Evolutionary conservation across 2,113 vertebrate genomes (phyloP).

Genomic region (Antennarius striatus): DNA sequence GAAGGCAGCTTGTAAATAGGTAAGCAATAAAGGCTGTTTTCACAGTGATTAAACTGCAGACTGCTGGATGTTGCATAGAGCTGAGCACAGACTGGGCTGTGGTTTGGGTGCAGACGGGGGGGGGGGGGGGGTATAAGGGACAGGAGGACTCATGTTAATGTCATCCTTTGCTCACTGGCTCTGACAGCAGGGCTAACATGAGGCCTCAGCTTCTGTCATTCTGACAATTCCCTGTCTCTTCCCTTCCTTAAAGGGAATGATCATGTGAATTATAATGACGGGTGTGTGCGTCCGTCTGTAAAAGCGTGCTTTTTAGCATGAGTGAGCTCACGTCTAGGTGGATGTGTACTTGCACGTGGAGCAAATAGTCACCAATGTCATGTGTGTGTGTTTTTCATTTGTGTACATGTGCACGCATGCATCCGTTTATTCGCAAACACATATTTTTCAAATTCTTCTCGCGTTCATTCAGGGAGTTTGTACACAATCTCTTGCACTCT

Average conservation of each 20-base stretch:
- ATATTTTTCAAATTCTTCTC: slow-evolving; percentile 34
- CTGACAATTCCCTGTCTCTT: slow-evolving; percentile 63
- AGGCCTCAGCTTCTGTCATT: slow-evolving; percentile 56
- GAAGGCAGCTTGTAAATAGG: slow-evolving; percentile 39
- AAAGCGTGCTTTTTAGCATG: slow-evolving; percentile 22
- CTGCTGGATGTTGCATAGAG: slow-evolving; percentile 29
- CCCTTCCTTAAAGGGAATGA: slow-evolving; percentile 37
- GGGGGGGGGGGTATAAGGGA: slow-evolving; percentile 52
- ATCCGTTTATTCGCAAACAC: slow-evolving; percentile 59
- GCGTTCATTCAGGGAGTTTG: slow-evolving; percentile 28
- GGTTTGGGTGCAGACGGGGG: slow-evolving; percentile 36
- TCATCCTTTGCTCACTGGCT: slow-evolving; percentile 58
- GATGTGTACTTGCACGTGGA: slow-evolving; percentile 22
- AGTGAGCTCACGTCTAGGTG: slow-evolving; percentile 17
- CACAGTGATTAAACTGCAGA: slow-evolving; percentile 42
- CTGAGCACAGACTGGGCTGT: slow-evolving; percentile 26
- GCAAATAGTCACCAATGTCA: not conserved
- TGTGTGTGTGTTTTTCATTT: slow-evolving; percentile 29
- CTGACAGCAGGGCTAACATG: slow-evolving; percentile 63
- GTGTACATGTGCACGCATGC: slow-evolving; percentile 29
- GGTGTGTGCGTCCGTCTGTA: slow-evolving; percentile 24
- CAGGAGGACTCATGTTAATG: slow-evolving; percentile 60
- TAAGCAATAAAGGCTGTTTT: slow-evolving; percentile 50
- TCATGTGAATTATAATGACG: slow-evolving; percentile 55
- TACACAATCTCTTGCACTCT: slow-evolving; percentile 27